phyloP scores from a whole-genome alignment of 2,888 invertebrate genomes.

The Nyleta sp. region DNA sequence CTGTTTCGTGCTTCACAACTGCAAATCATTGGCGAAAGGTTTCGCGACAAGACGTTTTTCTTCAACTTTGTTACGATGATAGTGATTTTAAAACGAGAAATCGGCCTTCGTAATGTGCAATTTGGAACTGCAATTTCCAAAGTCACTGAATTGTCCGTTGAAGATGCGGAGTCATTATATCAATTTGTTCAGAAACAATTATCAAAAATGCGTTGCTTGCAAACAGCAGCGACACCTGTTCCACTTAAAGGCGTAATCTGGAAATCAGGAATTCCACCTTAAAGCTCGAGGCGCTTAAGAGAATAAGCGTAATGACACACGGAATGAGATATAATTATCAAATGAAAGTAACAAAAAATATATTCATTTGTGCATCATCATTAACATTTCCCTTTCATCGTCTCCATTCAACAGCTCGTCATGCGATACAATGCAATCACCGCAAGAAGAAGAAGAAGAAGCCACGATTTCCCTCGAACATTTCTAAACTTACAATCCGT shows the following conservation, averaged over 20 bases:
- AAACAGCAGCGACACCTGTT: slow-evolving; percentile 48
- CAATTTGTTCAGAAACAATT: slow-evolving; percentile 31
- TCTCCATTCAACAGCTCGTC: slow-evolving; percentile 6
- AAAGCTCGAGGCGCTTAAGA: slow-evolving; percentile 55
- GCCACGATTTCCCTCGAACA: too few relatives aligned
- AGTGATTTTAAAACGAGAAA: too few relatives aligned
- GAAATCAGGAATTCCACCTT: slow-evolving; percentile 34
- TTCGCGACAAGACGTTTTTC: too few relatives aligned
- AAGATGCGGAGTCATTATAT: slow-evolving; percentile 5
- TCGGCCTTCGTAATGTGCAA: background rate
- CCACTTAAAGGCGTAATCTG: slow-evolving; percentile 44
- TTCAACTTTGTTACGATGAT: too few relatives aligned
- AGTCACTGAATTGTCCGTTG: background rate
- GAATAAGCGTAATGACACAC: slow-evolving; percentile 41
- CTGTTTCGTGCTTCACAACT: too few relatives aligned
- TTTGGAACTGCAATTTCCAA: background rate
- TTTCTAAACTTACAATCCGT: too few relatives aligned
- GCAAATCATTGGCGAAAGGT: too few relatives aligned
- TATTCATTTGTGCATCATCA: slow-evolving; percentile 22
- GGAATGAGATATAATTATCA: slow-evolving; percentile 41
- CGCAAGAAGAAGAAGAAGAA: too few relatives aligned
- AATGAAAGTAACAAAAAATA: slow-evolving; percentile 16
- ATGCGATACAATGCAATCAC: slow-evolving; percentile 1
- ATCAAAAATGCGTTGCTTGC: slow-evolving; percentile 5
- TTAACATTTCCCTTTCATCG: slow-evolving; percentile 15